These are phyloP conservation scores for Cardiocondyla obscurior DNA, from an alignment of 1,140 invertebrate genomes.

Conservation along the genomic window DNA sequence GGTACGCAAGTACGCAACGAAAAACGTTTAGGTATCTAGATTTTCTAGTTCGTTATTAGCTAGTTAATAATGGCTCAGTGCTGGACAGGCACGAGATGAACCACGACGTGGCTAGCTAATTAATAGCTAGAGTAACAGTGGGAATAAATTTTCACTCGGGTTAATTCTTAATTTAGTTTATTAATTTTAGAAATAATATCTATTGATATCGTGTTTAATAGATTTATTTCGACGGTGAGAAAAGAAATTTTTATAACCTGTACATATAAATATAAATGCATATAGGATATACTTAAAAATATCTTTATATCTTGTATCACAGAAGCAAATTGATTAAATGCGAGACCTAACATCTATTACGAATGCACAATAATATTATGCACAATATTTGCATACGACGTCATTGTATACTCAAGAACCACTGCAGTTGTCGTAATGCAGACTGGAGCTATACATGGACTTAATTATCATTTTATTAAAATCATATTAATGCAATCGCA, in stretches of 20 bases:
- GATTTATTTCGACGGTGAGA: background rate
- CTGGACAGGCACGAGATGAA: too few species aligned
- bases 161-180: background rate
- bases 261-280: background rate
- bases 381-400: constrained; percentile 19
- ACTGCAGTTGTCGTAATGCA: background rate
- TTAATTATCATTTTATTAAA: constrained; percentile 39
- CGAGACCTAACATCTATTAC: background rate
- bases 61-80: too few species aligned
- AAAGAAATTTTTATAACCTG: background rate
- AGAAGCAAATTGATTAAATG: constrained; percentile 15
- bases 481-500: background rate
- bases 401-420: background rate
- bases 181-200: background rate
- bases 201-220: background rate
- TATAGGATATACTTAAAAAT: too few species aligned
- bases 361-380: background rate
- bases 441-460: background rate
- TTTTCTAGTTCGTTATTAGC: too few species aligned
- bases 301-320: background rate
- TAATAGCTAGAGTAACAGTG: too few species aligned
- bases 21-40: too few species aligned
- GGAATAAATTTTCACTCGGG: too few species aligned
- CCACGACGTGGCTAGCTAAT: too few species aligned
- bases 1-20: too few species aligned